Evolutionary conservation across 2,113 vertebrate genomes (phyloP).

Genomic region (Dasyprocta punctata): DNA sequence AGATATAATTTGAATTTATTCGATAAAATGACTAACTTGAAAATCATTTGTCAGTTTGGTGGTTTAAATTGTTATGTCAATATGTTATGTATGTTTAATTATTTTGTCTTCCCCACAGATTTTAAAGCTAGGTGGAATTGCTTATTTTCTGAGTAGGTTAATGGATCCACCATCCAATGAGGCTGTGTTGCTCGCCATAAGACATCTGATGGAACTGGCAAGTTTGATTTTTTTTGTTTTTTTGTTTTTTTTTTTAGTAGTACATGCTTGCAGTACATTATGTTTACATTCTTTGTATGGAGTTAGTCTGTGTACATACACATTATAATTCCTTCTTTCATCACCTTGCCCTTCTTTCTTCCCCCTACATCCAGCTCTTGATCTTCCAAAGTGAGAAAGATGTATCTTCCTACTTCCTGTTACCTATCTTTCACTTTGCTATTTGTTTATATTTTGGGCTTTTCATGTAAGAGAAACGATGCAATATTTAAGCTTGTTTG

Average conservation of each 20-base stretch:
- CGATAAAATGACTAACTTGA: background rate
- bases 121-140: constrained; percentile 94
- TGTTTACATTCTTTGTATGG: background rate
- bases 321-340: background rate
- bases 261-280: background rate
- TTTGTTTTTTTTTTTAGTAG: background rate
- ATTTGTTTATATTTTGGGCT: background rate
- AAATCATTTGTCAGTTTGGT: background rate
- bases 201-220: constrained; percentile 96
- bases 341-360: background rate
- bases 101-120: constrained; percentile 87
- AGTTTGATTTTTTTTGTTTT: constrained; percentile 35
- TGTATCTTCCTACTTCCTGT: background rate
- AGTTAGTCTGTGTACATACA: background rate
- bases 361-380: background rate
- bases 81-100: constrained; percentile 14
- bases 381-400: background rate
- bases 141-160: constrained; percentile 92
- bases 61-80: background rate
- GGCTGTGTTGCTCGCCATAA: constrained; percentile 93
- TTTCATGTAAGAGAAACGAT: background rate
- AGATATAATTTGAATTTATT: background rate
- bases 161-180: constrained; percentile 93
- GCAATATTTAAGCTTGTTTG: background rate
- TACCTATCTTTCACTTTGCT: background rate